Conservation (phyloP, 1,140 invertebrate genomes). For the Zaprionus gabonicus region DNA sequence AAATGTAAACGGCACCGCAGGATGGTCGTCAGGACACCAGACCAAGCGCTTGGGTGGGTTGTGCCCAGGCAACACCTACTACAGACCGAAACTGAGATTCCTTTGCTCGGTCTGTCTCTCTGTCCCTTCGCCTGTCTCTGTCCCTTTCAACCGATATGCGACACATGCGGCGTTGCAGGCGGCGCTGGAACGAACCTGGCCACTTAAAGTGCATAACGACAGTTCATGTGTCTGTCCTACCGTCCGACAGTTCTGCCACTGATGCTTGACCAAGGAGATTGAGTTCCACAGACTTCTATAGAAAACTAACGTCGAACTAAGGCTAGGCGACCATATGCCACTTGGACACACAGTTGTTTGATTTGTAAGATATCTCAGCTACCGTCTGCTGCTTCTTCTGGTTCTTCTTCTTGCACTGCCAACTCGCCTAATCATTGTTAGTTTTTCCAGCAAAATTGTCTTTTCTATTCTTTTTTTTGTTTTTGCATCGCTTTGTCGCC, state of each 20-base stretch:
- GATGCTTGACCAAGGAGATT: slow-evolving; percentile 65
- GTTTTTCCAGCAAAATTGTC: slow-evolving; percentile 49
- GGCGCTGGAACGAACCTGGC: slow-evolving; percentile 42
- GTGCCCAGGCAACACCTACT: slow-evolving; percentile 73
- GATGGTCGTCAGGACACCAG: slow-evolving; percentile 34
- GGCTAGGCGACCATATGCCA: slow-evolving; percentile 62
- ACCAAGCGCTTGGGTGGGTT: slow-evolving; percentile 57
- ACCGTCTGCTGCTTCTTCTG: slow-evolving; percentile 30
- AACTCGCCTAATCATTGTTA: slow-evolving; percentile 63
- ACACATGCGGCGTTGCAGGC: slow-evolving; percentile 77
- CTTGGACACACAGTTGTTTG: slow-evolving; percentile 70
- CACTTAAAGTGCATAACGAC: slow-evolving; percentile 64
- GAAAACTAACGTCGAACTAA: slow-evolving; percentile 45
- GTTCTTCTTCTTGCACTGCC: background rate
- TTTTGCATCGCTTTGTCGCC: slow-evolving; percentile 30
- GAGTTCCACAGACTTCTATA: slow-evolving; percentile 57
- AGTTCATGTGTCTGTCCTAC: slow-evolving; percentile 16
- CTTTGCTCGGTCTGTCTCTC: slow-evolving; percentile 13
- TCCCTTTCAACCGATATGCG: slow-evolving; percentile 35
- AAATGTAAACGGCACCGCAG: slow-evolving; percentile 76
- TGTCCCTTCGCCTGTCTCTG: slow-evolving; percentile 26
- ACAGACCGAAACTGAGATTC: slow-evolving; percentile 31
- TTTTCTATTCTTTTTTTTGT: slow-evolving; percentile 31
- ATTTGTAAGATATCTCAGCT: slow-evolving; percentile 53
- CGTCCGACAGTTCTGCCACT: slow-evolving; percentile 35